A percentile compares a stretch with the other conserved stretches of the same genome.
Evolutionary conservation across 35 echinoderm and acorn worm genomes (phyloP).

Genomic region (Apostichopus californicus): DNA sequence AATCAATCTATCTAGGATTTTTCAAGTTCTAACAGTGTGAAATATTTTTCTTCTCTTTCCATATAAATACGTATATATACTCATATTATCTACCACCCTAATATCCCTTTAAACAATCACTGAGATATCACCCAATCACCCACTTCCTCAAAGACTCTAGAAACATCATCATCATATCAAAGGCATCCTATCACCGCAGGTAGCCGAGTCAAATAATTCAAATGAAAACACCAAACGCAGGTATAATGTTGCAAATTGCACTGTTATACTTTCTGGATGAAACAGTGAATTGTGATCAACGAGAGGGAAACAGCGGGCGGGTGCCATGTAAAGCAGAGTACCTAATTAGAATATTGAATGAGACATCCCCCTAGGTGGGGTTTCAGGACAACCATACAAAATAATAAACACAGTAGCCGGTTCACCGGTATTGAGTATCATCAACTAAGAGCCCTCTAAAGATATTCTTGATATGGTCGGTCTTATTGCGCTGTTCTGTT

Average conservation of each 20-base stretch:
- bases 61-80: too few relatives aligned
- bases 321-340: background rate
- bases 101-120: too few relatives aligned
- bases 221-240: background rate
- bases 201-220: background rate
- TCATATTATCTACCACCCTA: too few relatives aligned
- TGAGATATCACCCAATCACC: too few relatives aligned
- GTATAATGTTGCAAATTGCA: background rate
- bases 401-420: background rate
- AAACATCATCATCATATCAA: too few relatives aligned
- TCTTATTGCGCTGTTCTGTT: too few relatives aligned
- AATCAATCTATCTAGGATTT: too few relatives aligned
- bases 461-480: too few relatives aligned
- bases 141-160: too few relatives aligned
- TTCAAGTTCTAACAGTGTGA: too few relatives aligned
- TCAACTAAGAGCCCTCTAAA: background rate
- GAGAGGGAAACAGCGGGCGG: background rate
- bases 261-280: background rate
- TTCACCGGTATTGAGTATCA: background rate
- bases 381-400: background rate
- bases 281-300: background rate
- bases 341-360: slow-evolving; percentile 1
- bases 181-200: background rate
- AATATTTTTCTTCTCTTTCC: too few relatives aligned
- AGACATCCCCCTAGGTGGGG: background rate